Evolutionary conservation across 2,888 invertebrate genomes (phyloP).

Genomic region (Dicyrtoma fusca): DNA sequence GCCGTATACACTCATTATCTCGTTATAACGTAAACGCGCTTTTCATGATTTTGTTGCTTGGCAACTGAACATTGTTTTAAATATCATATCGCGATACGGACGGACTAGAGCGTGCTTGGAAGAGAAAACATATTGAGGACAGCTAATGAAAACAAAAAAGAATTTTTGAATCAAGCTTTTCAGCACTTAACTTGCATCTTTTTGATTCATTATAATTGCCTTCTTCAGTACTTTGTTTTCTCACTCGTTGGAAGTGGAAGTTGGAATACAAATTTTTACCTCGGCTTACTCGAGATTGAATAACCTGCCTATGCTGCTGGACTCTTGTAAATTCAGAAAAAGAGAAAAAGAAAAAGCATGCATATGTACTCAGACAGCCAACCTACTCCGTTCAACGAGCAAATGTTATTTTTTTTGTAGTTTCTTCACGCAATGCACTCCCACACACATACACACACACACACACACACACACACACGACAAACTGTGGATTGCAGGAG

Average conservation of each 20-base stretch:
- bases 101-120: too few species aligned
- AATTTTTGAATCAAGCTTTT: neutral
- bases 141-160: neutral
- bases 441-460: slow-evolving; percentile 8
- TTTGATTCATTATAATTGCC: slow-evolving; percentile 6
- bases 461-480: slow-evolving; percentile 11
- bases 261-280: too few species aligned
- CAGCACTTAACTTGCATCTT: neutral
- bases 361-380: too few species aligned
- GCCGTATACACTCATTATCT: too few species aligned
- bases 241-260: too few species aligned
- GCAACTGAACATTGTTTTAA: too few species aligned
- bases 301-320: neutral
- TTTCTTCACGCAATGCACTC: slow-evolving; percentile 23
- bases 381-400: neutral
- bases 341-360: too few species aligned
- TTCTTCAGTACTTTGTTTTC: neutral
- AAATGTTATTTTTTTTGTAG: slow-evolving; percentile 11
- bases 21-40: too few species aligned
- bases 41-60: too few species aligned
- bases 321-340: neutral
- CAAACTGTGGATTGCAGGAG: neutral
- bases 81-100: too few species aligned
- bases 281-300: too few species aligned
- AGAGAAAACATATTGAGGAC: neutral